Conservation (phyloP, 2,797 vertebrate genomes). For the Takifugu ocellatus region DNA sequence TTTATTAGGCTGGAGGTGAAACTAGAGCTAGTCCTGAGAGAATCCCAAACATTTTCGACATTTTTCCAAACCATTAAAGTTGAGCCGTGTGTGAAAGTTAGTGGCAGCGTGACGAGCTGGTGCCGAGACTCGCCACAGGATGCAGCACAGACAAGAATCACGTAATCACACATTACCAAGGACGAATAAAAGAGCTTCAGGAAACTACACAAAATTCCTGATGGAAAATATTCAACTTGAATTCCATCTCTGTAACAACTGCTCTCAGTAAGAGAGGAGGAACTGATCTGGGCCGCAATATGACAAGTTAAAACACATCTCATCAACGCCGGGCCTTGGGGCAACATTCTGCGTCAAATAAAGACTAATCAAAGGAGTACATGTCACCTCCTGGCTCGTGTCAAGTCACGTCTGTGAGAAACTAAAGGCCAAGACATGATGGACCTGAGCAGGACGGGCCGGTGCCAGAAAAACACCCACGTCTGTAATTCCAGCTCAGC, state of each 20-base stretch:
- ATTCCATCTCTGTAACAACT: neutral
- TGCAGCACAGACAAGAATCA: too few species aligned
- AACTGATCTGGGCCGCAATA: neutral
- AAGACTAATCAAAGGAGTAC: neutral
- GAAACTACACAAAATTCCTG: constrained; percentile 4
- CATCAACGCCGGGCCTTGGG: neutral
- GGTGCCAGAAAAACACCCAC: constrained; percentile 47
- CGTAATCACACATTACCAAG: neutral
- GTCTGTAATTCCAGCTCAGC: constrained; percentile 31
- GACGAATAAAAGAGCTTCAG: neutral
- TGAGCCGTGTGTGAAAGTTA: constrained; percentile 32
- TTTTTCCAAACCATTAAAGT: constrained; percentile 30
- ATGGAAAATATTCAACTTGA: neutral
- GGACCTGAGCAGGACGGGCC: constrained; percentile 18
- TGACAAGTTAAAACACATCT: constrained; percentile 8
- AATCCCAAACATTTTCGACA: constrained; percentile 23
- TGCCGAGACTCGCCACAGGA: constrained; percentile 5
- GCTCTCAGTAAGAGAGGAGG: neutral
- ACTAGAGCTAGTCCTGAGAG: neutral
- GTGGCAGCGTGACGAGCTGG: constrained; percentile 26
- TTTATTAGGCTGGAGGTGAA: too few species aligned
- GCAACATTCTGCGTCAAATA: too few species aligned
- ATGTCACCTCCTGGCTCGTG: constrained; percentile 15
- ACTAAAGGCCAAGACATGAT: constrained; percentile 16
- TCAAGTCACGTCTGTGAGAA: constrained; percentile 38